Evolutionary conservation across 2,797 vertebrate genomes (phyloP).

Genomic region (Ptychobarbus kaznakovi): DNA sequence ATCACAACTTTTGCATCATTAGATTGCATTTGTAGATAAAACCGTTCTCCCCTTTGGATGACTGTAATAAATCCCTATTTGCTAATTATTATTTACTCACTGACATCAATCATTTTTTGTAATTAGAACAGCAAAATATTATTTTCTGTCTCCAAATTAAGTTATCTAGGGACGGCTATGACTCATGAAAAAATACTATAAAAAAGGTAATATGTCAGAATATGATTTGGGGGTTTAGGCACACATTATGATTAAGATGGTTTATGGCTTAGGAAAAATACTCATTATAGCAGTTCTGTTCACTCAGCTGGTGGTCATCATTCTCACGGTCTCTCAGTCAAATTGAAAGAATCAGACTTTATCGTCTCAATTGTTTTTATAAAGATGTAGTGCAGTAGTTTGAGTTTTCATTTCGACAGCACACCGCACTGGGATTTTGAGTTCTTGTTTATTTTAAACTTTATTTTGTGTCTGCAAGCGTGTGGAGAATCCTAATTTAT

Average conservation of each 20-base stretch:
- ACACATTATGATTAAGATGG: constrained; percentile 25
- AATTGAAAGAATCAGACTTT: constrained; percentile 14
- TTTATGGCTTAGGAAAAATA: constrained; percentile 33
- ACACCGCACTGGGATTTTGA: constrained; percentile 11
- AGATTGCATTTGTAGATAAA: constrained; percentile 66
- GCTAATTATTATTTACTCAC: constrained; percentile 70
- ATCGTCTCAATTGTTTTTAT: constrained; percentile 20
- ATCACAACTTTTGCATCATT: constrained; percentile 66
- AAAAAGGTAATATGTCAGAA: constrained; percentile 20
- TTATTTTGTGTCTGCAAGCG: constrained; percentile 66
- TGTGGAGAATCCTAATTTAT: constrained; percentile 74
- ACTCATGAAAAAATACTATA: background rate
- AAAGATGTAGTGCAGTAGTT: background rate
- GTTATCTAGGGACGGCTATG: constrained; percentile 24
- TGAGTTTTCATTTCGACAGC: background rate
- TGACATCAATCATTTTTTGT: constrained; percentile 73
- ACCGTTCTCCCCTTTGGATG: constrained; percentile 67
- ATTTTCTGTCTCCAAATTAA: constrained; percentile 52
- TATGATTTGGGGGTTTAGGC: constrained; percentile 33
- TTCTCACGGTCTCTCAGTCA: constrained; percentile 59
- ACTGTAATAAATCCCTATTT: constrained; percentile 55
- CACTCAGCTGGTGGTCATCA: constrained; percentile 58
- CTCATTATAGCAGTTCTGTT: constrained; percentile 48
- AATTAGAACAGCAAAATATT: constrained; percentile 54
- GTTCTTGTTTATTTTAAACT: constrained; percentile 29